These are phyloP conservation scores for Phthorimaea operculella DNA, from an alignment of 1,140 invertebrate genomes.

Conservation along the genomic window DNA sequence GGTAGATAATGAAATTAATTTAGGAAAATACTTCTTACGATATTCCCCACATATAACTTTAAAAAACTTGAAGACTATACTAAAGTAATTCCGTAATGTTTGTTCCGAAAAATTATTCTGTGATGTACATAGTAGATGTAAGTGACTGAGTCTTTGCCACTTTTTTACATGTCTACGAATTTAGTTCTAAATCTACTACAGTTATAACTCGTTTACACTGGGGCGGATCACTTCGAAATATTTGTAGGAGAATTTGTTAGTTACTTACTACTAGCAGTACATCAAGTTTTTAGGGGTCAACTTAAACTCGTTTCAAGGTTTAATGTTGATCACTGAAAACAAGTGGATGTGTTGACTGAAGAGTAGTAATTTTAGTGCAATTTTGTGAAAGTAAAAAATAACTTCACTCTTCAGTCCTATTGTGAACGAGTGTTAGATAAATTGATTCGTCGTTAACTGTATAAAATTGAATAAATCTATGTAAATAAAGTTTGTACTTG, in stretches of 20 bases:
- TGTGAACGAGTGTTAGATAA: conserved; percentile 17
- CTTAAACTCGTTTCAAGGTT: no score
- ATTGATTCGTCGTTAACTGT: conserved; percentile 40
- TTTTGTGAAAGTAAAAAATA: no score
- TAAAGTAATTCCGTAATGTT: conserved; percentile 20
- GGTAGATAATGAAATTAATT: no score
- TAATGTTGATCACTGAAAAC: neutral
- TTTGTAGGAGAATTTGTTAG: no score
- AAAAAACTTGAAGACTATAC: conserved; percentile 22
- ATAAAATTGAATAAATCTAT: conserved; percentile 35
- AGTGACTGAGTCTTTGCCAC: conserved; percentile 62
- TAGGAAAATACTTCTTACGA: no score
- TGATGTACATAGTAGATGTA: conserved; percentile 59
- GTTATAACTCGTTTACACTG: neutral
- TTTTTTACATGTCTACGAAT: conserved; percentile 61
- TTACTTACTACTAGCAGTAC: no score
- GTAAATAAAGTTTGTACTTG: conserved; percentile 55
- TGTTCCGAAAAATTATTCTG: conserved; percentile 22
- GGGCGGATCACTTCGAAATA: neutral
- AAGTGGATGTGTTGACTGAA: neutral
- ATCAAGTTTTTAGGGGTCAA: no score
- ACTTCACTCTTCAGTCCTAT: neutral
- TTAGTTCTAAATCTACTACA: conserved; percentile 3
- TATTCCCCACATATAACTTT: conserved; percentile 3
- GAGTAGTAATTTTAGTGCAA: no score